Evolutionary conservation across 1,140 invertebrate genomes (phyloP).

Genomic region (Cydia strobilella): DNA sequence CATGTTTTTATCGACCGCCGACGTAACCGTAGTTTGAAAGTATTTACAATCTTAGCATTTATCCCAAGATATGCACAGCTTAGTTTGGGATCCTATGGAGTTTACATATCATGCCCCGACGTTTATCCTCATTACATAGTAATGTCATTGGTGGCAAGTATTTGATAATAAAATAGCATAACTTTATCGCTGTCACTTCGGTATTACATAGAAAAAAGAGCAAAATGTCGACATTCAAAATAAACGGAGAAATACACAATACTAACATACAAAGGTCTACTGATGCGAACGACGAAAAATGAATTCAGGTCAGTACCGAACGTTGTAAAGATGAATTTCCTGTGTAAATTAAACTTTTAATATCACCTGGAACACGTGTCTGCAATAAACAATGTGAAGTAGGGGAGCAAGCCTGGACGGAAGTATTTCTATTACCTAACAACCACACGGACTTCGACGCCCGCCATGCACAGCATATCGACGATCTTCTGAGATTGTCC

Average conservation of each 20-base stretch:
- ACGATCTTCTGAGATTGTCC: slow-evolving; percentile 7
- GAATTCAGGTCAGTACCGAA: slow-evolving; percentile 14
- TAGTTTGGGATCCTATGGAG: no score
- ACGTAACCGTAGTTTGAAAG: no score
- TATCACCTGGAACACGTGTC: slow-evolving; percentile 13
- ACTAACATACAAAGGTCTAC: background rate
- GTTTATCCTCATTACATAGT: no score
- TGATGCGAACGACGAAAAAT: background rate
- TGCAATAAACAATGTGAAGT: slow-evolving; percentile 3
- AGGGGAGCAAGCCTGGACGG: slow-evolving; percentile 15
- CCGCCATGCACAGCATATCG: slow-evolving; percentile 20
- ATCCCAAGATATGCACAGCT: no score
- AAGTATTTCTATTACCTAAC: slow-evolving; percentile 20
- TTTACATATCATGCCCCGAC: no score
- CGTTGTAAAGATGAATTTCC: slow-evolving; percentile 8
- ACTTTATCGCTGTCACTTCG: no score
- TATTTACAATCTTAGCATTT: no score
- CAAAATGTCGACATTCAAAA: slow-evolving; percentile 16
- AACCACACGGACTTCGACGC: slow-evolving; percentile 16
- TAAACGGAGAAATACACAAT: slow-evolving; percentile 4
- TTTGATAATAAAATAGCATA: no score
- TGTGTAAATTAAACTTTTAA: slow-evolving; percentile 23
- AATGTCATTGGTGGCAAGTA: no score
- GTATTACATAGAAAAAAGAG: no score
- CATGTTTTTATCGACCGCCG: no score